Evolutionary conservation across 2,797 vertebrate species (phyloP).

Genomic region (Xiphorhynchus erythropygius): DNA sequence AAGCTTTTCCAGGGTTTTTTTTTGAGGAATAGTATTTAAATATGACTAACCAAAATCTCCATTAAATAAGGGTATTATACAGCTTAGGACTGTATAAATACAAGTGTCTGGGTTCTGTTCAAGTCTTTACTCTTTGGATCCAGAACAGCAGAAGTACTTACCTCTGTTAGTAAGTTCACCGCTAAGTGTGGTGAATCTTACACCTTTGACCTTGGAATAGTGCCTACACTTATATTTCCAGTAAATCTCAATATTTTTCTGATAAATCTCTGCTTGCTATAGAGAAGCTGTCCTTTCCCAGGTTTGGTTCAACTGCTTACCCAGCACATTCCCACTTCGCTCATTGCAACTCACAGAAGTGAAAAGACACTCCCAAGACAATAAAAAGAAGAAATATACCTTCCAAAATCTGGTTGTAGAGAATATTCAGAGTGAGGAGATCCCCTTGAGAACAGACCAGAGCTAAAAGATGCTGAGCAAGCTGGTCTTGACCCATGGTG

Average conservation of each 20-base stretch:
- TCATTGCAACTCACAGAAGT: neutral
- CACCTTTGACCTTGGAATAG: neutral
- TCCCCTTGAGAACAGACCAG: neutral
- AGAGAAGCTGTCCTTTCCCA: neutral
- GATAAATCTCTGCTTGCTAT: neutral
- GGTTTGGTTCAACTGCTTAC: neutral
- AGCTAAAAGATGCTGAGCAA: neutral
- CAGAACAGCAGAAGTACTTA: neutral
- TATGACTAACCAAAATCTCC: constrained; percentile 16
- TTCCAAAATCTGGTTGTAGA: neutral
- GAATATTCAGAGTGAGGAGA: neutral
- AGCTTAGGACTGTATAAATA: neutral
- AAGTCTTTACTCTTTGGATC: neutral
- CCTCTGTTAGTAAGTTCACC: neutral
- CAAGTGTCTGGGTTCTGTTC: neutral
- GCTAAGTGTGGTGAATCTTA: neutral
- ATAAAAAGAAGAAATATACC: neutral
- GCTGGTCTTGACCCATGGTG: rapidly evolving
- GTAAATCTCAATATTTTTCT: neutral
- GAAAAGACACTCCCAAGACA: neutral
- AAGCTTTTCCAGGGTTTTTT: neutral
- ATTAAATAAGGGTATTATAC: neutral
- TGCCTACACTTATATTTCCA: neutral
- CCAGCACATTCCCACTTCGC: neutral
- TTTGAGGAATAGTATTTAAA: neutral